A percentile compares a stretch with the other conserved stretches of the same genome.
These are phyloP conservation scores for Myotis vivesi DNA, from an alignment of 2,797 vertebrate genomes.

Conservation along the genomic window DNA sequence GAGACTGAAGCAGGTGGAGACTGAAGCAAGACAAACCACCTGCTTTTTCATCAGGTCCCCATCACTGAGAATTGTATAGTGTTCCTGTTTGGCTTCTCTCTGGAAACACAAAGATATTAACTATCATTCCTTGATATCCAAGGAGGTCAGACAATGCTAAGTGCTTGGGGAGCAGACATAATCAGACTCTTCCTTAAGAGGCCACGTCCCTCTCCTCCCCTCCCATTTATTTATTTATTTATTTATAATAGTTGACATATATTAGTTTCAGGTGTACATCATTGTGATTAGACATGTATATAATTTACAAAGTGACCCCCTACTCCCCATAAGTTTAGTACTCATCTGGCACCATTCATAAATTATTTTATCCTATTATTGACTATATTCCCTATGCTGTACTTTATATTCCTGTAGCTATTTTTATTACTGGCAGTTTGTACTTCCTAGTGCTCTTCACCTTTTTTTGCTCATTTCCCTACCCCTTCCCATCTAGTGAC, in stretches of 20 bases:
- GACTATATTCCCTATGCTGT: neutral
- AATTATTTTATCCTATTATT: neutral
- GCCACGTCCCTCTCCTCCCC: neutral
- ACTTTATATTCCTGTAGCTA: neutral
- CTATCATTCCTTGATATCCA: neutral
- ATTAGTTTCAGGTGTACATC: neutral
- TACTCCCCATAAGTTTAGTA: neutral
- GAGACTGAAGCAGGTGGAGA: neutral
- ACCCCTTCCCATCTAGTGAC: neutral
- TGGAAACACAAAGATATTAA: neutral
- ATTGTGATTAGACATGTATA: neutral
- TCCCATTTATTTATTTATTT: constrained; percentile 73
- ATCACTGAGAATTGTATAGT: neutral
- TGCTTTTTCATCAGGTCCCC: neutral
- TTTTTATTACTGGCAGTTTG: neutral
- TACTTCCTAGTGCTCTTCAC: neutral
- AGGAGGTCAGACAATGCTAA: neutral
- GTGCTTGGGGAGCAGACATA: neutral
- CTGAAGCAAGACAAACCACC: neutral
- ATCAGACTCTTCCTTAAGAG: constrained; percentile 52
- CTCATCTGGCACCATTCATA: neutral
- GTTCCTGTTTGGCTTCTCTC: neutral
- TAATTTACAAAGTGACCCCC: neutral
- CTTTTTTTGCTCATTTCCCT: neutral
- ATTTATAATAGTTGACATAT: neutral